These are phyloP conservation scores for Diachrysia chrysitis DNA, from an alignment of 2,888 invertebrate species.

Conservation along the genomic window DNA sequence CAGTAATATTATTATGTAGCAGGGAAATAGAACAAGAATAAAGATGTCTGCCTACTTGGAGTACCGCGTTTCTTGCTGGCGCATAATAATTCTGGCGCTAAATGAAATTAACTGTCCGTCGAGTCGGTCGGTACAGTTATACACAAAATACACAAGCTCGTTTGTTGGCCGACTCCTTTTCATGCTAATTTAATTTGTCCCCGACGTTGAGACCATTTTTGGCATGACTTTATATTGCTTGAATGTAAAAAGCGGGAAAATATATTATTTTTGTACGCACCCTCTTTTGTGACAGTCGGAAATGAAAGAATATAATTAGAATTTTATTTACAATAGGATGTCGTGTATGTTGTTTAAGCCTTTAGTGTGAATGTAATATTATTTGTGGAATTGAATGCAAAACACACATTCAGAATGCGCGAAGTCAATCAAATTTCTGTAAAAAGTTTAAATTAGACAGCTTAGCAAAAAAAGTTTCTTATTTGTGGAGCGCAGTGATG, in stretches of 20 bases:
- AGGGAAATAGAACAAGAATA: conserved; percentile 30
- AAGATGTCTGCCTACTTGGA: conserved; percentile 47
- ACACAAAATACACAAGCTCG: conserved; percentile 67
- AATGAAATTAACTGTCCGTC: conserved; percentile 66
- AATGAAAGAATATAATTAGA: conserved; percentile 39
- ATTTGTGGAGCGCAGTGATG: conserved; percentile 28
- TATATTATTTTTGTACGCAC: conserved; percentile 38
- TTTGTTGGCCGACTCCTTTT: conserved; percentile 68
- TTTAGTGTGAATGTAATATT: background rate
- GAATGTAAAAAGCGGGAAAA: conserved; percentile 44
- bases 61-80: conserved; percentile 45
- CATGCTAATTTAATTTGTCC: conserved; percentile 74
- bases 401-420: background rate
- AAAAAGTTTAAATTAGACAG: conserved; percentile 39
- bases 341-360: conserved; percentile 1
- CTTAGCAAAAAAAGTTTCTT: conserved; percentile 38
- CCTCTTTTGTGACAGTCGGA: conserved; percentile 26
- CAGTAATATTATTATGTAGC: conserved; percentile 22
- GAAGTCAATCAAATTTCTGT: conserved; percentile 27
- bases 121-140: conserved; percentile 44
- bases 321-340: conserved; percentile 18
- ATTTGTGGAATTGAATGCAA: too few relatives aligned
- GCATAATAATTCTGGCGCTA: conserved; percentile 61
- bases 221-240: conserved; percentile 56
- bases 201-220: conserved; percentile 54